Base-by-base conservation (phyloP, 2,888 invertebrate genomes). In the Andrena flavipes region DNA sequence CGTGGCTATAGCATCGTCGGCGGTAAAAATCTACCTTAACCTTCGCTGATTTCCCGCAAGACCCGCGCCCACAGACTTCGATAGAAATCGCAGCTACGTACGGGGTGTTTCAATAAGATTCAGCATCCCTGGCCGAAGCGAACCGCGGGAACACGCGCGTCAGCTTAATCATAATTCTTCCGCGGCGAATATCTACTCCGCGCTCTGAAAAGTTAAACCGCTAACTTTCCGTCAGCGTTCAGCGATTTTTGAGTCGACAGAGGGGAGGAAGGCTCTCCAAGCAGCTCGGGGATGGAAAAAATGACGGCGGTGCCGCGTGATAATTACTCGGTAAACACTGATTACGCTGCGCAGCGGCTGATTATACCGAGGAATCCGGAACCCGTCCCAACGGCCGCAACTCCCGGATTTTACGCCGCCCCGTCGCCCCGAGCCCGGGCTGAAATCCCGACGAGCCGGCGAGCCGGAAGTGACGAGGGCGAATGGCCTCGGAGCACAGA, bases 391-490 rank as follows among this genome's bases (percentile, higher is more conserved):
- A 54, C 62, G 48, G 72, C 56, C 73, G 62, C 82, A 72, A 72
- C 65, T 76, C 72, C 30, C 54, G 83, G 83, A 83, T 77, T 82
- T 82, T 78, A 77, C 76, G 51, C 23, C 54, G 64, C 56, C 63
- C 71, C 74, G 75, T 64, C 70, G 23, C 73, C 30, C 60, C 35
- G 26, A 73, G 65, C 71, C 26, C 42, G 23, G 23, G 29, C 78
- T 70, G 84, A 90, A 91, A 91, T 90, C 89, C 82, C 87, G 76
- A 51, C 76, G 76, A 88, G 68, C 81, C 85, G 84, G 60, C 82
- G 77, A 73, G 67, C 82, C 86, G 89, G 89, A 91, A 91, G 90
- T 88, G 91, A 91, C 89, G 86, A 84, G 86, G 72, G 85, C 84
- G 91, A 80, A 88, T 77, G 79, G 79, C 79, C 81, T 26, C 54